phyloP scores from a whole-genome alignment of 2,888 invertebrate species.

The Sisyra terminalis region DNA sequence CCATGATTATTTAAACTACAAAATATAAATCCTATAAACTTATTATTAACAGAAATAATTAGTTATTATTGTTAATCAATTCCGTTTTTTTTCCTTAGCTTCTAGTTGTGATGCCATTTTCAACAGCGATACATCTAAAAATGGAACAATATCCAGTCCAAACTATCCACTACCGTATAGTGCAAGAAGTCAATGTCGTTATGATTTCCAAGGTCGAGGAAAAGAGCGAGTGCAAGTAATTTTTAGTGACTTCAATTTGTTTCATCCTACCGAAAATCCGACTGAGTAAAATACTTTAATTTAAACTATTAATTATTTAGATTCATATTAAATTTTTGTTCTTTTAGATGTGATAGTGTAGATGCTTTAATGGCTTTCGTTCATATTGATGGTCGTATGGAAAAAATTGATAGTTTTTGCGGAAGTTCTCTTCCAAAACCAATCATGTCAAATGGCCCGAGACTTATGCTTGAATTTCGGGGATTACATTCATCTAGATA shows the following conservation, averaged over 20 bases:
- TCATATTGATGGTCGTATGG: constrained; percentile 65
- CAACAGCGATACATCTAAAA: constrained; percentile 62
- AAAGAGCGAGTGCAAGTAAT: constrained; percentile 72
- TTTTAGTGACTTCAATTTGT: constrained; percentile 71
- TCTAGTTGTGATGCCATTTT: constrained; percentile 63
- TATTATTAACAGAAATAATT: constrained; percentile 2
- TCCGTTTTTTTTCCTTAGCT: constrained; percentile 30
- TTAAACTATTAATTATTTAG: constrained; percentile 4
- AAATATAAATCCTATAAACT: neutral
- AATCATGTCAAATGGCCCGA: constrained; percentile 83
- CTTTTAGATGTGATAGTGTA: constrained; percentile 57
- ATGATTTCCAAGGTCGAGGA: constrained; percentile 75
- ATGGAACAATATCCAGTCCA: constrained; percentile 71
- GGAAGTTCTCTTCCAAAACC: constrained; percentile 68
- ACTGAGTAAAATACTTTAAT: constrained; percentile 26
- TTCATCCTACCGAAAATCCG: constrained; percentile 45
- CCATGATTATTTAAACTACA: too few species aligned
- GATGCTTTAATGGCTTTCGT: constrained; percentile 72
- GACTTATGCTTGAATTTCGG: constrained; percentile 71
- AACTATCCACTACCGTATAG: constrained; percentile 75
- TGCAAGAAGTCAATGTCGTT: constrained; percentile 65
- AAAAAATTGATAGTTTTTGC: constrained; percentile 78
- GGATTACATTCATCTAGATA: constrained; percentile 62
- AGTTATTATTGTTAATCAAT: constrained; percentile 1
- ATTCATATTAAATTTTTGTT: constrained; percentile 2